These are phyloP conservation scores for Allolobophora icterica DNA, from an alignment of 2,888 invertebrate species.

Conservation along the genomic window DNA sequence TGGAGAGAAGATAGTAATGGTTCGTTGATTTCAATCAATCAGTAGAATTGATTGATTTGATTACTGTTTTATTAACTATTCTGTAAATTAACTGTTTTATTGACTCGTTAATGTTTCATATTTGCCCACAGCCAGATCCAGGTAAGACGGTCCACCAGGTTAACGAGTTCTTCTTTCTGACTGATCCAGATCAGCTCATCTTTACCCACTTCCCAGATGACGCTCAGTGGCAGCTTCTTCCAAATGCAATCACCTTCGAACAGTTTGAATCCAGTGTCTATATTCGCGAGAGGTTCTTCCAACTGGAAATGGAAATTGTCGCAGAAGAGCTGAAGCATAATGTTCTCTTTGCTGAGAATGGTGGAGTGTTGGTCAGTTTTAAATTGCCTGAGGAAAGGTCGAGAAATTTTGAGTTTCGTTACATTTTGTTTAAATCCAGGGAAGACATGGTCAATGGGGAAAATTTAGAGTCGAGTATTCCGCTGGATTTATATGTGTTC, in stretches of 20 bases:
- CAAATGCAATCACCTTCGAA: conserved; percentile 51
- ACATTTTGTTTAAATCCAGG: conserved; percentile 54
- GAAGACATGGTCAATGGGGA: conserved; percentile 13
- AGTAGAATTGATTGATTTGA: too few relatives aligned
- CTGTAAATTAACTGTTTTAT: too few relatives aligned
- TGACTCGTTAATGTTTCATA: too few relatives aligned
- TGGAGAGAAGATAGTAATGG: too few relatives aligned
- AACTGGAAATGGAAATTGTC: conserved; percentile 54
- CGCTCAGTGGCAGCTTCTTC: conserved; percentile 58
- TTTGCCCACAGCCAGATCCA: too few relatives aligned
- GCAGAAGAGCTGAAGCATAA: conserved; percentile 53
- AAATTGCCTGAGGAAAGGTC: conserved; percentile 52
- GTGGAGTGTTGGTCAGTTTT: conserved; percentile 57
- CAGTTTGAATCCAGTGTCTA: conserved; percentile 59
- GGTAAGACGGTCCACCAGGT: conserved; percentile 57
- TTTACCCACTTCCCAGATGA: conserved; percentile 62
- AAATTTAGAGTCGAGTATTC: conserved; percentile 46
- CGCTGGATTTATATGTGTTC: conserved; percentile 59
- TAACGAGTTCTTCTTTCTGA: conserved; percentile 63
- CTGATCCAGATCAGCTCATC: conserved; percentile 59
- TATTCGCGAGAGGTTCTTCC: conserved; percentile 59
- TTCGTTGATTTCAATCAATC: too few relatives aligned
- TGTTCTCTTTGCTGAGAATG: conserved; percentile 53
- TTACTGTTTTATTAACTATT: too few relatives aligned
- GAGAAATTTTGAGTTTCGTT: conserved; percentile 56